Percentiles rank a stretch among this genome's conserved stretches.
phyloP scores from a whole-genome alignment of 30 jellyfish, hydroid and myxozoan species.

The Nemopilema nomurai region DNA sequence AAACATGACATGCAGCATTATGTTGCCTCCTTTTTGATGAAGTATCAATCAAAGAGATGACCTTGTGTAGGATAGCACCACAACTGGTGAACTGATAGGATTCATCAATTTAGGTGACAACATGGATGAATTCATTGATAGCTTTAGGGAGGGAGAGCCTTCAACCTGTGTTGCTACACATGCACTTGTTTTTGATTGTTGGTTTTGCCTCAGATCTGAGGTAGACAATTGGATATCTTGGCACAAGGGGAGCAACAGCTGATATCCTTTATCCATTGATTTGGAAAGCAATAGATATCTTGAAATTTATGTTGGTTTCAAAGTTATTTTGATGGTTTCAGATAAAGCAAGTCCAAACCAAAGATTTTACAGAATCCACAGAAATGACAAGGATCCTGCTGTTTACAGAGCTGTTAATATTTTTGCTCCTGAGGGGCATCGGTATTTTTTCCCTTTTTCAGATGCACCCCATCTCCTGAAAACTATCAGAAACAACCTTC shows the following conservation, averaged over 20 bases:
- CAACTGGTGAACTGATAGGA: conserved; percentile 38
- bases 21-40: conserved; percentile 43
- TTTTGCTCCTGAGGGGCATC: conserved; percentile 35
- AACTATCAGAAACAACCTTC: conserved; percentile 44
- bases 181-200: conserved; percentile 41
- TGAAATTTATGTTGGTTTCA: conserved; percentile 40
- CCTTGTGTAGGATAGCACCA: conserved; percentile 22
- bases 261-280: not conserved
- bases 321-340: conserved; percentile 28
- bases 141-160: conserved; percentile 14
- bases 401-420: conserved; percentile 29
- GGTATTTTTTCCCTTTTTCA: conserved; percentile 30
- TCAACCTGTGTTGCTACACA: conserved; percentile 29
- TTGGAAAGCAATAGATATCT: conserved; percentile 2
- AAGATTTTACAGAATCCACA: conserved; percentile 32
- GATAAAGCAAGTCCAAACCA: conserved; percentile 55
- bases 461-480: conserved; percentile 56
- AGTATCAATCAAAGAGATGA: conserved; percentile 42
- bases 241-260: conserved; percentile 13
- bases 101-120: conserved; percentile 37
- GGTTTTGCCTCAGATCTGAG: conserved; percentile 25
- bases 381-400: conserved; percentile 1
- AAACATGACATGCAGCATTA: conserved; percentile 30
- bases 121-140: conserved; percentile 30
- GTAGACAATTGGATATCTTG: conserved; percentile 39